Conservation (phyloP, 2,888 invertebrate genomes). For the Campoplex capitator region DNA sequence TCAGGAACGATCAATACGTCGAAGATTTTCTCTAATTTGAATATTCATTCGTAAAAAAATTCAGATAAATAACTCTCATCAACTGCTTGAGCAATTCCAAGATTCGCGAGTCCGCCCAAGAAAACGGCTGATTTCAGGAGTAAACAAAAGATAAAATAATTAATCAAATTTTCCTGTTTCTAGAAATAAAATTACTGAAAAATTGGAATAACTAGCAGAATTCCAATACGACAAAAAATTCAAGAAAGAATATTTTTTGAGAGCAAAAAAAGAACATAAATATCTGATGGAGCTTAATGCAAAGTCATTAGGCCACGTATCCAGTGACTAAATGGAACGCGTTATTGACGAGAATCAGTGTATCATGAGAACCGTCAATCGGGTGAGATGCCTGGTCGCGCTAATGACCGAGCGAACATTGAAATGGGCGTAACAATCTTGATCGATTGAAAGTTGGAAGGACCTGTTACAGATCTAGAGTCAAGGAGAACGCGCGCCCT, state of each 20-base stretch:
- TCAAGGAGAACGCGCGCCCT: neutral
- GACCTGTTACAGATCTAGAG: neutral
- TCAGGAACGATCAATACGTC: neutral
- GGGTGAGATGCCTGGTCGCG: slow-evolving; percentile 15
- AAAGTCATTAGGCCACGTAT: neutral
- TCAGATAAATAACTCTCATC: neutral
- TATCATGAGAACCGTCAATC: slow-evolving; percentile 28
- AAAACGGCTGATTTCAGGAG: too few relatives aligned
- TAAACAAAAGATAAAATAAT: too few relatives aligned
- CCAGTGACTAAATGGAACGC: neutral
- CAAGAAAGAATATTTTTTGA: neutral
- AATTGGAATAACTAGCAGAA: neutral
- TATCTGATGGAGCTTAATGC: neutral
- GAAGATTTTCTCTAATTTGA: neutral
- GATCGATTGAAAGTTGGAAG: slow-evolving; percentile 2
- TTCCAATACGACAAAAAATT: neutral
- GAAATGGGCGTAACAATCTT: slow-evolving; percentile 38
- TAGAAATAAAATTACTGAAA: neutral
- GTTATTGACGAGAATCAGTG: slow-evolving; percentile 39
- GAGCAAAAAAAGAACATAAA: neutral
- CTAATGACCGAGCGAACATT: slow-evolving; percentile 38
- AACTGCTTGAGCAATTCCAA: neutral
- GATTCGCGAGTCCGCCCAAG: too few relatives aligned
- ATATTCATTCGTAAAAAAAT: neutral
- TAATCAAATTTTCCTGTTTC: too few relatives aligned